These are phyloP conservation scores for Halcyon malimbica DNA, from an alignment of 2,113 vertebrate genomes.

Conservation along the genomic window DNA sequence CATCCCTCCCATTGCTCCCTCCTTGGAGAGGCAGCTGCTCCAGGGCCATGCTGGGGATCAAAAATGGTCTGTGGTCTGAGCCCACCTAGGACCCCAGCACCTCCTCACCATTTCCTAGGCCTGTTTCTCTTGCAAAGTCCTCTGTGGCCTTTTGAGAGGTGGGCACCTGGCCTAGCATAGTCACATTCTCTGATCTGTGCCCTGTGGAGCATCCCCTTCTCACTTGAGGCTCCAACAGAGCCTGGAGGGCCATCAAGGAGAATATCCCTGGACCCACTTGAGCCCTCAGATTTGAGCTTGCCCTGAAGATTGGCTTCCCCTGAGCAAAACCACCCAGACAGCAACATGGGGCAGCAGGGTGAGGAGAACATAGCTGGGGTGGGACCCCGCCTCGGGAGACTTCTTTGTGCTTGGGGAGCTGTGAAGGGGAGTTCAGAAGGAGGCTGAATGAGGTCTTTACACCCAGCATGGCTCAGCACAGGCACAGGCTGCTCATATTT, in stretches of 20 bases:
- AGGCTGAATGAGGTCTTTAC: not conserved
- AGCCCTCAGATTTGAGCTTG: not conserved
- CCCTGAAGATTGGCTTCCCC: not conserved
- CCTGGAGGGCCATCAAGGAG: not conserved
- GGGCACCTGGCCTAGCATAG: not conserved
- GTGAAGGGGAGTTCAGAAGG: not conserved
- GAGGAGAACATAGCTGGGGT: not conserved
- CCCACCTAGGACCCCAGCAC: not conserved
- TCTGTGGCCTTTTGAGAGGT: not conserved
- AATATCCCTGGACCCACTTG: not conserved
- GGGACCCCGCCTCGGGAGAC: not conserved
- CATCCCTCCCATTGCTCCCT: rapidly evolving
- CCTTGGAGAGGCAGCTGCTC: not conserved
- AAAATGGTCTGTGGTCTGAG: not conserved
- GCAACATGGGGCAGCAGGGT: not conserved
- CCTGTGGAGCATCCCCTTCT: not conserved
- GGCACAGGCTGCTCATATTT: not conserved
- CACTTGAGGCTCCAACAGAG: not conserved
- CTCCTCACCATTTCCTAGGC: not conserved
- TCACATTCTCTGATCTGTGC: not conserved
- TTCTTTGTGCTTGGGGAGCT: not conserved
- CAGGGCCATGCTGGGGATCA: not conserved
- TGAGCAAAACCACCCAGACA: not conserved
- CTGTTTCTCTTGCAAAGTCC: not conserved
- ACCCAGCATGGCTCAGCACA: not conserved